phyloP scores from a whole-genome alignment of 2,797 vertebrate species.

The Karalla daura region DNA sequence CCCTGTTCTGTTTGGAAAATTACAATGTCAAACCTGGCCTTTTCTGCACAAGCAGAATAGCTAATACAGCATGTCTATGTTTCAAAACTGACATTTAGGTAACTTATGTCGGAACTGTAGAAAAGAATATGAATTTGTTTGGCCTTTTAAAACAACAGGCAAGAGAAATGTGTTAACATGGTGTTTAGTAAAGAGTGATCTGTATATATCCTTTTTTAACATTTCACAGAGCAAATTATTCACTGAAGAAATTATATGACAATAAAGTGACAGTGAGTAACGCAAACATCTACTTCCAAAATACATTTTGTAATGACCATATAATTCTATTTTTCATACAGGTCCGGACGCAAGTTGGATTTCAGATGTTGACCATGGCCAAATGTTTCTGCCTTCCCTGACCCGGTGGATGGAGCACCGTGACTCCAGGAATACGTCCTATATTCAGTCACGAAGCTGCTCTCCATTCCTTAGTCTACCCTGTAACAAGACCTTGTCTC shows the following conservation, averaged over 20 bases:
- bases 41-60: not conserved
- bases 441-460: constrained; percentile 37
- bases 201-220: not conserved
- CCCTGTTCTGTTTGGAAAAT: not conserved
- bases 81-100: not conserved
- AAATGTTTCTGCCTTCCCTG: constrained; percentile 56
- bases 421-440: constrained; percentile 37
- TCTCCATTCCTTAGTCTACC: constrained; percentile 42
- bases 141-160: not conserved
- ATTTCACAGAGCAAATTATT: not conserved
- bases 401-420: constrained; percentile 51
- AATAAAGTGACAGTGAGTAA: not conserved
- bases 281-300: not conserved
- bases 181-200: not conserved
- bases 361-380: constrained; percentile 64
- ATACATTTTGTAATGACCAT: not conserved
- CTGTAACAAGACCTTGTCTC: constrained; percentile 55
- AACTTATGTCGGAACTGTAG: not conserved
- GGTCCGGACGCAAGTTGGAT: constrained; percentile 50
- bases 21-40: not conserved
- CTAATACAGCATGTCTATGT: not conserved
- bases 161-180: not conserved
- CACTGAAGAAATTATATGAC: not conserved
- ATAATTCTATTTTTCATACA: constrained; percentile 33
- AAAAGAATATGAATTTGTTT: not conserved